Base-by-base conservation (phyloP, 2,888 invertebrate species). In the Dinocampus coccinellae region DNA sequence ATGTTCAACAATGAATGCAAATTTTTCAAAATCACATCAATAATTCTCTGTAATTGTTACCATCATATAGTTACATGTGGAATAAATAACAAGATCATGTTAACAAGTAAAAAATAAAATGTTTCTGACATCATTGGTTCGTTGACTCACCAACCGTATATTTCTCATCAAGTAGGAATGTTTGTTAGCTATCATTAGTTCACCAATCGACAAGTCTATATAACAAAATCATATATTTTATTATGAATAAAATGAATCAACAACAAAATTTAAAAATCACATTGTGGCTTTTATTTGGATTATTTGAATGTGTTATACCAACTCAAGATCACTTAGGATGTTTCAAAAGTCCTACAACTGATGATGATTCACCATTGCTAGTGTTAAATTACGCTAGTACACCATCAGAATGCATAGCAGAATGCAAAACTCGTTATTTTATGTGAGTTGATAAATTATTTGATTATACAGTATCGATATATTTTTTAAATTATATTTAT, bases 381-480 rank as follows among this genome's bases (percentile, higher is more conserved):
- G 80, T 80, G 20, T 77, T 80, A 6, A 78, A 62, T 68, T 76
- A 76, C 26, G 79, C 80, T 11, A 79, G 69, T 53, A 70, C 74
- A 11, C 84, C 84, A n/a, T 65, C 61, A 3, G 77, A 82, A 36
- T 87, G 87, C 65, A 75, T 81, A 0, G 63, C 72, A 20, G 81
- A 83, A 76, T 87, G 87, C 70, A 79, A 72, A 70, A 79, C 76
- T n/a, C 79, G 80, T 62, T 86, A 87, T 75, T 86, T 82, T 64
- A 84, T 83, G 87, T 87, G 73, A 83, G 80, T 79, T 69, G 33
- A 47, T 68, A 52, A 39, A 66, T 22, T 60, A 63, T 64, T 26
- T 53, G 33, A 29, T 47, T 65, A 13, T 7, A 10, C 7, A 4
- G 29, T 29, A 4, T 7, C 42, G 73, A 57, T 29, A 57, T 57